phyloP scores from a whole-genome alignment of 2,113 vertebrate genomes.

The Oxyura jamaicensis region DNA sequence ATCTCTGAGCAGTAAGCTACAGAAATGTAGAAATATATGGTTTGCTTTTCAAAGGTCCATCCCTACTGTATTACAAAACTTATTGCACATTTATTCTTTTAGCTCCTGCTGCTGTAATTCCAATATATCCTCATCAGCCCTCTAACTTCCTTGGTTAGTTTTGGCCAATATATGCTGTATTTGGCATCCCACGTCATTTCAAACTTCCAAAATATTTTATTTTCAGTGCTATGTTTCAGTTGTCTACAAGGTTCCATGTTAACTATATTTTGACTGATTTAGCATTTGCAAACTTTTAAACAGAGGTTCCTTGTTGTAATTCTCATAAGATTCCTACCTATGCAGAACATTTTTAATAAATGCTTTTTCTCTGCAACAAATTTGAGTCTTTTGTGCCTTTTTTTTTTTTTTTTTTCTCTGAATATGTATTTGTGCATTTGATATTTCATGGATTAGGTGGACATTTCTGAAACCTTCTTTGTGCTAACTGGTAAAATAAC shows the following conservation, averaged over 20 bases:
- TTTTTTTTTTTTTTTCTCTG: not conserved
- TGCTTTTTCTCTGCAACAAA: not conserved
- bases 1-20: not conserved
- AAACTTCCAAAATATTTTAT: not conserved
- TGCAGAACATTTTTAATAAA: not conserved
- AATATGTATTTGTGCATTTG: not conserved
- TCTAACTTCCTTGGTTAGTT: not conserved
- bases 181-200: not conserved
- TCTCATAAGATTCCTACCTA: not conserved
- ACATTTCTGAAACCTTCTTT: not conserved
- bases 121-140: not conserved
- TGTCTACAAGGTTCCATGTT: not conserved
- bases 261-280: not conserved
- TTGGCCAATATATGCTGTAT: not conserved
- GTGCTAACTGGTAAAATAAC: not conserved
- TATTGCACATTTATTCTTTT: not conserved
- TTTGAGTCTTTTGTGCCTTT: not conserved
- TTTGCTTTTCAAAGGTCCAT: not conserved
- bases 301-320: not conserved
- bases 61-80: not conserved
- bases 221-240: not conserved
- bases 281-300: not conserved
- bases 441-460: not conserved
- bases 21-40: not conserved
- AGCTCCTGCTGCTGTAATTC: not conserved